A percentile compares a stretch with the other conserved stretches of the same genome.
Conservation (phyloP, 2,888 invertebrate species). For the Dione juno region DNA sequence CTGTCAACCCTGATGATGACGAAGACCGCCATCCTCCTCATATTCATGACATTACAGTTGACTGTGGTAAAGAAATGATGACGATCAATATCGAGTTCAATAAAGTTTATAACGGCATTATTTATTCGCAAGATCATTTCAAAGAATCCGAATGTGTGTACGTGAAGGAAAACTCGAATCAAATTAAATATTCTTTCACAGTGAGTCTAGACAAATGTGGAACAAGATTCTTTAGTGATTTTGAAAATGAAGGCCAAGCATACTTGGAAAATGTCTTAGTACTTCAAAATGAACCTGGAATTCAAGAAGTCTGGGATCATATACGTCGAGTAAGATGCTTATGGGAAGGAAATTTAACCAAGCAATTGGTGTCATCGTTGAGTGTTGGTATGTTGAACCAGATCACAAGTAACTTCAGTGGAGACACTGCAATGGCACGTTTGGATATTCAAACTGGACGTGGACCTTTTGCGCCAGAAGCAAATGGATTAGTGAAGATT, state of each 20-base stretch:
- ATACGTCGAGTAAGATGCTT: conserved; percentile 89
- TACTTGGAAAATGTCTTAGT: conserved; percentile 91
- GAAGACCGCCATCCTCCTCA: conserved; percentile 89
- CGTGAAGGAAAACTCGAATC: conserved; percentile 87
- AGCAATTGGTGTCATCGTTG: conserved; percentile 88
- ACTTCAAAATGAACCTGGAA: conserved; percentile 90
- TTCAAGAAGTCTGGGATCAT: conserved; percentile 91
- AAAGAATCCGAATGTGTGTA: conserved; percentile 88
- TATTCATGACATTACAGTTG: conserved; percentile 89
- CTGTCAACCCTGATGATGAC: conserved; percentile 65
- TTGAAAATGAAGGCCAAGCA: conserved; percentile 89
- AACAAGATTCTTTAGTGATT: conserved; percentile 90
- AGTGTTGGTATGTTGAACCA: conserved; percentile 91
- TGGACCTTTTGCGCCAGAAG: conserved; percentile 90
- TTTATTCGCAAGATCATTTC: conserved; percentile 90
- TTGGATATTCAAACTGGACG: conserved; percentile 90
- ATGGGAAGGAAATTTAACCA: conserved; percentile 92
- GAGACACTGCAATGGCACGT: conserved; percentile 91
- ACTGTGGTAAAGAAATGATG: conserved; percentile 93
- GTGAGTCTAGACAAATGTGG: conserved; percentile 90
- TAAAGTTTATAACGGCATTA: conserved; percentile 88
- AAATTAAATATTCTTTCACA: conserved; percentile 88
- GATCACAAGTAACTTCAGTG: conserved; percentile 91
- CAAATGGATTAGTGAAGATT: conserved; percentile 90
- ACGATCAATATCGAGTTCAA: conserved; percentile 91